phyloP scores from a whole-genome alignment of 2,888 invertebrate species.

The Axea sp. region DNA sequence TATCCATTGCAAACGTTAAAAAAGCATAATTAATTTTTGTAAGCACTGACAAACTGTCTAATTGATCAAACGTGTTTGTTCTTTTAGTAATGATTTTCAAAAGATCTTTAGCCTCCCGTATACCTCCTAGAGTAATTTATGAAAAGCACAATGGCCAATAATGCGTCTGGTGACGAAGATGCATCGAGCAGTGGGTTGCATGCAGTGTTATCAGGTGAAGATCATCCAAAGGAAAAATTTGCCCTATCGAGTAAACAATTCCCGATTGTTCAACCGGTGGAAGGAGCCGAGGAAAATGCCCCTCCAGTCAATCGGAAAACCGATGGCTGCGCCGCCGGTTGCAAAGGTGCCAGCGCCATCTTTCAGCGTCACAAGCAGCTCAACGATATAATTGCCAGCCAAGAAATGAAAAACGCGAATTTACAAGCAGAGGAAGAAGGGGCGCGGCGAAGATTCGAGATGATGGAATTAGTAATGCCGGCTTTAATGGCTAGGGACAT shows the following conservation, averaged over 20 bases:
- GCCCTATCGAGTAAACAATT: conserved; percentile 1
- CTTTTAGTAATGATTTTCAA: background rate
- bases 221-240: background rate
- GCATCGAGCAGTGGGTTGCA: background rate
- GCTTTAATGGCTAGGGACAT: conserved; percentile 36
- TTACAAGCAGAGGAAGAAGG: conserved; percentile 24
- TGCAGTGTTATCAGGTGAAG: too few relatives aligned
- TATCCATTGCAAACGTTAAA: too few relatives aligned
- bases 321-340: conserved; percentile 24
- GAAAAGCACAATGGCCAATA: background rate
- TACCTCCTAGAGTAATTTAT: background rate
- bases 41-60: too few relatives aligned
- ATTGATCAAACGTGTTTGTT: too few relatives aligned
- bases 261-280: conserved; percentile 11
- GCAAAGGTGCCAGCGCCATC: conserved; percentile 13
- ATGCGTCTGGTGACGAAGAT: background rate
- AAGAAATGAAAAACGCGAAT: conserved; percentile 16
- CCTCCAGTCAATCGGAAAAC: conserved; percentile 24
- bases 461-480: conserved; percentile 35
- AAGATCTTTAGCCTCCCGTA: background rate
- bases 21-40: too few relatives aligned
- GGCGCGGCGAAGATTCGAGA: conserved; percentile 13
- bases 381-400: conserved; percentile 24
- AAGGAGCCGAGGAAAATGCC: conserved; percentile 4
- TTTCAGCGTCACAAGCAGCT: conserved; percentile 19